Conservation (phyloP, 2,113 vertebrate species). For the Opisthocomus hoazin region DNA sequence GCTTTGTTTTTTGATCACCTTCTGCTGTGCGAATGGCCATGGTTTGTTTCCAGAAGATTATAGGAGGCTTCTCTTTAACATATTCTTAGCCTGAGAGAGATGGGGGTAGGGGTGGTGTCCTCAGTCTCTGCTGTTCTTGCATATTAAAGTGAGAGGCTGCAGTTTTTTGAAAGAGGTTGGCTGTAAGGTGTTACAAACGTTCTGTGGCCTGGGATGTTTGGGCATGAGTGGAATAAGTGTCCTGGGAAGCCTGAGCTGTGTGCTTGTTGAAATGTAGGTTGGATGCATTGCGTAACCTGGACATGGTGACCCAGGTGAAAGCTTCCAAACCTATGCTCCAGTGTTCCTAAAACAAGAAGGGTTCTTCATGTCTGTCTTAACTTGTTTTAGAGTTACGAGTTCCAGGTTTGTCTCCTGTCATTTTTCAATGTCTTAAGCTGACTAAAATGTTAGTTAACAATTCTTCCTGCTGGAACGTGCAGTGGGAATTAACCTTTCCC, state of each 20-base stretch:
- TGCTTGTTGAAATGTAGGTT: not conserved
- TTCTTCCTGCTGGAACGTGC: not conserved
- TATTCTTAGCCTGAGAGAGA: not conserved
- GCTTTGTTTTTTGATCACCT: not conserved
- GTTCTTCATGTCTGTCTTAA: not conserved
- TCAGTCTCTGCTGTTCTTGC: not conserved
- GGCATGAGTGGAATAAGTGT: not conserved
- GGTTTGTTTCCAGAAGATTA: not conserved
- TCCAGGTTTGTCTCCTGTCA: not conserved
- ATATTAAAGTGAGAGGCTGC: not conserved
- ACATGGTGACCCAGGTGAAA: not conserved
- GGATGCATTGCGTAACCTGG: not conserved
- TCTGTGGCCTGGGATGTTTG: not conserved
- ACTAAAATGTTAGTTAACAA: not conserved
- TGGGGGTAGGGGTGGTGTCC: not conserved
- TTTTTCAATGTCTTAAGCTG: not conserved
- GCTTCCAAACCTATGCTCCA: not conserved
- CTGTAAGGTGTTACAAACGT: not conserved
- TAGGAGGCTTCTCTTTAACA: not conserved
- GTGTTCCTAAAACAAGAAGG: not conserved
- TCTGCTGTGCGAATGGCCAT: not conserved
- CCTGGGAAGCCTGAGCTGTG: not conserved
- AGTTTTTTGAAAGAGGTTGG: not conserved
- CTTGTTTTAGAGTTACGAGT: not conserved
- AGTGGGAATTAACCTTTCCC: not conserved